phyloP scores from a whole-genome alignment of 2,797 vertebrate species.

The Tapirus indicus region DNA sequence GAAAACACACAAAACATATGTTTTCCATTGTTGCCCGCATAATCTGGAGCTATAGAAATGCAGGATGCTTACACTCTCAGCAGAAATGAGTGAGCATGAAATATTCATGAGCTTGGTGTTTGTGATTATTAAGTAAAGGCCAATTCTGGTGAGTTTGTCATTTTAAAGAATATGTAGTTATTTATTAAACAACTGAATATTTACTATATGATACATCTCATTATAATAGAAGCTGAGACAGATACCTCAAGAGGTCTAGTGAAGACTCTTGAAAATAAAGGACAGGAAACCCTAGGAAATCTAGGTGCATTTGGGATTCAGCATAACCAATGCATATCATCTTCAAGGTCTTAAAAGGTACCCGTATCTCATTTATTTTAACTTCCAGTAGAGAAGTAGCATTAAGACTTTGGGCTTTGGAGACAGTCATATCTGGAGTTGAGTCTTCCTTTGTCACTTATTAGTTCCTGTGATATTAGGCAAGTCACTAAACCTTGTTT shows the following conservation, averaged over 20 bases:
- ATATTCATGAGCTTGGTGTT: conserved; percentile 82
- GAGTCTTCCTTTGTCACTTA: neutral
- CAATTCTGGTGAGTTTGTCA: conserved; percentile 58
- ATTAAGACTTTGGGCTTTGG: neutral
- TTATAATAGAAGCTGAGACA: neutral
- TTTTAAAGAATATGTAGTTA: conserved; percentile 57
- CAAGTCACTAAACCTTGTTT: neutral
- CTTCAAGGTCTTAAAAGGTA: neutral
- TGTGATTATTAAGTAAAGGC: conserved; percentile 78
- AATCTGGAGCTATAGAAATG: conserved; percentile 73
- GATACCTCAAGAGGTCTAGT: neutral
- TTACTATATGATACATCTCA: neutral
- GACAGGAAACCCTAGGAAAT: neutral
- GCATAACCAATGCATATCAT: neutral
- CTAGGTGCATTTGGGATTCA: neutral
- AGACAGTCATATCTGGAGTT: neutral
- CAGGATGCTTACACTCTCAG: conserved; percentile 58
- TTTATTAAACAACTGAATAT: conserved; percentile 72
- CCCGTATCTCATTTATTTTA: neutral
- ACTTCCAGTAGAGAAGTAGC: neutral
- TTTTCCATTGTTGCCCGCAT: conserved; percentile 76
- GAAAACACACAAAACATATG: conserved; percentile 84
- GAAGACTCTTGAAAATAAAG: conserved; percentile 39
- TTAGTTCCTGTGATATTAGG: neutral
- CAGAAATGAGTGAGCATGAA: conserved; percentile 80